Percentiles rank a stretch among this genome's conserved stretches.
Evolutionary conservation across 2,113 vertebrate species (phyloP).

Genomic region (Verasper variegatus): DNA sequence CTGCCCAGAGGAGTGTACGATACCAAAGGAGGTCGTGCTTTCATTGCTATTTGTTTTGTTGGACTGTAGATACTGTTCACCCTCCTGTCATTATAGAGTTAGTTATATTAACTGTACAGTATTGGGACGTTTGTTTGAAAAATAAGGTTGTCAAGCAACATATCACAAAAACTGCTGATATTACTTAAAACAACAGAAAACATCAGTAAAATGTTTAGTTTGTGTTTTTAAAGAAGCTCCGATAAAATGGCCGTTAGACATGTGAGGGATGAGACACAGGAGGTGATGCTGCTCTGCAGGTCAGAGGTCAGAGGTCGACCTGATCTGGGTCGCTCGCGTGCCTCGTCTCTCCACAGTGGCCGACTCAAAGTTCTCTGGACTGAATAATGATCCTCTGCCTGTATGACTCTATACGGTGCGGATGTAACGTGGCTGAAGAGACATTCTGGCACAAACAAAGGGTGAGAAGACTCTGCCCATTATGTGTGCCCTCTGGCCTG

Average conservation of each 20-base stretch:
- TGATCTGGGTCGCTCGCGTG: slow-evolving; percentile 7
- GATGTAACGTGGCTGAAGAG: slow-evolving; percentile 56
- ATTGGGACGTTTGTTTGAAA: too few relatives aligned
- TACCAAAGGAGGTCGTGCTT: too few relatives aligned
- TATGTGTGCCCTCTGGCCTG: slow-evolving; percentile 75
- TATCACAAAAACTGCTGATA: too few relatives aligned
- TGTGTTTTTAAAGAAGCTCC: too few relatives aligned
- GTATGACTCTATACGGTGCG: slow-evolving; percentile 56
- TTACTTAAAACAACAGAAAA: too few relatives aligned
- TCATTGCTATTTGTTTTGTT: too few relatives aligned
- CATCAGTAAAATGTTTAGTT: too few relatives aligned
- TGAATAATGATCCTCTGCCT: slow-evolving; percentile 23
- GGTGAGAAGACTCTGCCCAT: slow-evolving; percentile 74
- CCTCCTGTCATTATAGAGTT: too few relatives aligned
- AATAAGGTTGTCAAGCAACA: too few relatives aligned
- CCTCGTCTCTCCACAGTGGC: slow-evolving; percentile 24
- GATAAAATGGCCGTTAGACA: not conserved
- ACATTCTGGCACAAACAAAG: slow-evolving; percentile 71
- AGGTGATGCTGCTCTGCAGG: not conserved
- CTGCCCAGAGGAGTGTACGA: too few relatives aligned
- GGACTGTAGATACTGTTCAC: too few relatives aligned
- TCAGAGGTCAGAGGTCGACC: slow-evolving; percentile 50
- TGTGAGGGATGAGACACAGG: not conserved
- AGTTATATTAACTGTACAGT: too few relatives aligned
- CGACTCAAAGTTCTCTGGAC: slow-evolving; percentile 57